Percentiles rank a stretch among this genome's conserved stretches.
Evolutionary conservation across 2,888 invertebrate species (phyloP).

Genomic region (Ennomos erosarius): DNA sequence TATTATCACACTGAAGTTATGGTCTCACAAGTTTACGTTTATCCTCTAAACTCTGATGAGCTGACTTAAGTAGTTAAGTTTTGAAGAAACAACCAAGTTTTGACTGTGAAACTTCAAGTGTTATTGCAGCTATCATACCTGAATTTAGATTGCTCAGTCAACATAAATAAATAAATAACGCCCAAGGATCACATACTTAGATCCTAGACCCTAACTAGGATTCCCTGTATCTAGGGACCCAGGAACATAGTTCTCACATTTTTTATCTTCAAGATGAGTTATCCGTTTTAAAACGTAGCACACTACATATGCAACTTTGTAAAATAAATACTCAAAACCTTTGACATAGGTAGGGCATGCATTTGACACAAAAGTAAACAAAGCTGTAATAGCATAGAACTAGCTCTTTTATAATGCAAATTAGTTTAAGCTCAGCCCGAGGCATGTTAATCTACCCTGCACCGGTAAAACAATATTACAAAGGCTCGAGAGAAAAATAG

Average conservation of each 20-base stretch:
- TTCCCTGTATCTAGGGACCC: too few relatives aligned
- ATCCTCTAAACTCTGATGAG: constrained; percentile 24
- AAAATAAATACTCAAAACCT: too few relatives aligned
- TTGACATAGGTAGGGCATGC: too few relatives aligned
- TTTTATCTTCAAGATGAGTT: too few relatives aligned
- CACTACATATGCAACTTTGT: too few relatives aligned
- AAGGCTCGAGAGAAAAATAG: constrained; percentile 2
- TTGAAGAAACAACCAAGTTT: constrained; percentile 24
- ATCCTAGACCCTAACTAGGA: too few relatives aligned
- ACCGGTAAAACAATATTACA: background rate
- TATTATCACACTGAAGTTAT: constrained; percentile 21
- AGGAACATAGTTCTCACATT: too few relatives aligned
- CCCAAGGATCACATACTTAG: too few relatives aligned
- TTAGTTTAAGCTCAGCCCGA: constrained; percentile 2
- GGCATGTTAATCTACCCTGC: background rate
- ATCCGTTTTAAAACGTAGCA: too few relatives aligned
- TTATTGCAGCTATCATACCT: constrained; percentile 18
- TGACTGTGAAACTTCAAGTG: constrained; percentile 18
- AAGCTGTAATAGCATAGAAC: background rate
- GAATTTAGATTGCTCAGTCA: background rate
- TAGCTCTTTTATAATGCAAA: constrained; percentile 1
- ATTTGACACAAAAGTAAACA: too few relatives aligned
- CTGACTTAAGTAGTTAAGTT: constrained; percentile 27
- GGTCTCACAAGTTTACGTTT: constrained; percentile 23
- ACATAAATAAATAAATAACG: too few relatives aligned